Evolutionary conservation across 2,113 vertebrate species (phyloP).

Genomic region (Excalfactoria chinensis): DNA sequence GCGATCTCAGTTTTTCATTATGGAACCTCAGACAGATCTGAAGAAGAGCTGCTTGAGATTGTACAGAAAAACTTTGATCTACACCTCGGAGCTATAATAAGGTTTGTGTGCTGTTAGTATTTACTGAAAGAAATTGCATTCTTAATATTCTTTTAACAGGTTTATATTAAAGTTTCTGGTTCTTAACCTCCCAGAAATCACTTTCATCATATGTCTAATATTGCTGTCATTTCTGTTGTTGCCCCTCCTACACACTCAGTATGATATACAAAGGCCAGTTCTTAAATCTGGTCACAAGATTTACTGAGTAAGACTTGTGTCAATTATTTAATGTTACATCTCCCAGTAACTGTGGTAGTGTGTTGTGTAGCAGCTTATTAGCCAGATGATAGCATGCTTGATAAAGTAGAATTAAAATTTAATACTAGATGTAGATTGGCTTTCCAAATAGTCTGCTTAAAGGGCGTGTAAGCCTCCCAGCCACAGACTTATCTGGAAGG

Average conservation of each 20-base stretch:
- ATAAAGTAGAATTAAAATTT: neutral
- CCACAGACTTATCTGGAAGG: neutral
- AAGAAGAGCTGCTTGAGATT: constrained; percentile 85
- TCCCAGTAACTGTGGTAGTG: neutral
- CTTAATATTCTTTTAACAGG: neutral
- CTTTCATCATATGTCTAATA: neutral
- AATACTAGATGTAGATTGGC: neutral
- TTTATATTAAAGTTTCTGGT: neutral
- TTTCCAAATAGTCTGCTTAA: neutral
- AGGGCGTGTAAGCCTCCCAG: neutral
- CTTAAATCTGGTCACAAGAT: neutral
- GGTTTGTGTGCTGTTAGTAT: constrained; percentile 58
- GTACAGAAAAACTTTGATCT: constrained; percentile 89
- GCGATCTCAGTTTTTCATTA: constrained; percentile 88
- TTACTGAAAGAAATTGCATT: neutral
- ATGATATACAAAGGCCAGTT: neutral
- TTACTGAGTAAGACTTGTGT: neutral
- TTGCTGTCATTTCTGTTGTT: neutral
- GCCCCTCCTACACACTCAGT: neutral
- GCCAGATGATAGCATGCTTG: neutral
- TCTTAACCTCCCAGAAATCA: neutral
- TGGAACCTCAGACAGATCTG: constrained; percentile 83
- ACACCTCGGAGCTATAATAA: constrained; percentile 83
- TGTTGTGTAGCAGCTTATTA: neutral
- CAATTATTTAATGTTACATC: neutral